phyloP scores from a whole-genome alignment of 2,113 vertebrate species.

The Malurus alboscapulatus region DNA sequence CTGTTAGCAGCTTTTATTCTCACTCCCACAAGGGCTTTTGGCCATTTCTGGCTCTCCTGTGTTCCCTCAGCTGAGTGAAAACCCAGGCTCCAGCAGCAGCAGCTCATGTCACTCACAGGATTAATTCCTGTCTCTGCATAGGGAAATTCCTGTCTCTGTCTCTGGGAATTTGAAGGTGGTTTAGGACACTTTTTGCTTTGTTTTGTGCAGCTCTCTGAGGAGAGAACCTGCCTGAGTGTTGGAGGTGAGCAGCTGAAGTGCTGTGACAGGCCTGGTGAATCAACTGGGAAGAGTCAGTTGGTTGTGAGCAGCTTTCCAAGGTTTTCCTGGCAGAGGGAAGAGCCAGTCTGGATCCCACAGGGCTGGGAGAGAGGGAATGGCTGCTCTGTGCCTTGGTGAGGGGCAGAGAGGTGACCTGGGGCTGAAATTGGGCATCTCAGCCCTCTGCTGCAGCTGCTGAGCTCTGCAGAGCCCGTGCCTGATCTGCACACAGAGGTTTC shows the following conservation, averaged over 20 bases:
- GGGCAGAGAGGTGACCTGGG: not conserved
- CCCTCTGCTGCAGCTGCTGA: not conserved
- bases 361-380: not conserved
- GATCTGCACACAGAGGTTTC: not conserved
- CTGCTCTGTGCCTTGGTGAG: not conserved
- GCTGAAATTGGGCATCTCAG: not conserved
- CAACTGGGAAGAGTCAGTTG: not conserved
- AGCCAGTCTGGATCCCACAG: not conserved
- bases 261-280: not conserved
- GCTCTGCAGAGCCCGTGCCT: not conserved
- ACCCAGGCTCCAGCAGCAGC: not conserved
- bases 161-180: not conserved
- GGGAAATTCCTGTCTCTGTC: not conserved
- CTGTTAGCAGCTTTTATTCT: not conserved
- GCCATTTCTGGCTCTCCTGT: not conserved
- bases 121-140: not conserved
- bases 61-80: not conserved
- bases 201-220: not conserved
- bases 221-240: not conserved
- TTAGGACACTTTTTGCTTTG: not conserved
- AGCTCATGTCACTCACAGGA: not conserved
- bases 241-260: not conserved
- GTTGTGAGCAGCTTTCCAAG: not conserved
- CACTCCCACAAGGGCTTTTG: not conserved
- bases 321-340: not conserved